Evolutionary conservation across 2,797 vertebrate species (phyloP).

Genomic region (Trachops cirrhosus): DNA sequence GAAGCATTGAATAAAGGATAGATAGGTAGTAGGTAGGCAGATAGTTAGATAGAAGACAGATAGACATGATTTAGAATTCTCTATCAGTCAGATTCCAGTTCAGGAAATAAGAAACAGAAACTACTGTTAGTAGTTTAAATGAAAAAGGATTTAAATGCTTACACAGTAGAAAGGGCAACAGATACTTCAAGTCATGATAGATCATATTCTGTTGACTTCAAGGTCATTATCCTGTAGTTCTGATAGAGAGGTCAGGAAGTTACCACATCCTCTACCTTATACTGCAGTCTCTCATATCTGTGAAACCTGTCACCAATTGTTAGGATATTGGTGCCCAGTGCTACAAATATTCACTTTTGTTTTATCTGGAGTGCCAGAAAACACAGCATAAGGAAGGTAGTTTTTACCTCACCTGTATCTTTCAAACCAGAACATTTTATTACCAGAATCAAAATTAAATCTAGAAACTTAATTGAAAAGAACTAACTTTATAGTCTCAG

Average conservation of each 20-base stretch:
- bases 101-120: not conserved
- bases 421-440: not conserved
- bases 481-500: not conserved
- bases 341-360: not conserved
- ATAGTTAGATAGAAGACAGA: not conserved
- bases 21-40: not conserved
- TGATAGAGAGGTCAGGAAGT: not conserved
- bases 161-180: not conserved
- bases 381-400: not conserved
- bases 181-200: not conserved
- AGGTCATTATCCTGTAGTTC: not conserved
- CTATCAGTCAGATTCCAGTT: not conserved
- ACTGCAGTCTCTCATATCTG: not conserved
- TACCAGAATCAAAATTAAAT: not conserved
- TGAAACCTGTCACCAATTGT: not conserved
- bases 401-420: not conserved
- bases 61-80: not conserved
- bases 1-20: not conserved
- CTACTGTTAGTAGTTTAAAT: not conserved
- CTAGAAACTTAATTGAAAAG: not conserved
- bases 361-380: not conserved
- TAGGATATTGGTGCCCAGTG: not conserved
- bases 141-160: not conserved
- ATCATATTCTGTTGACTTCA: not conserved
- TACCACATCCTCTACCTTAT: not conserved